Evolutionary conservation across 2,797 vertebrate genomes (phyloP).

Genomic region (Champsocephalus esox): DNA sequence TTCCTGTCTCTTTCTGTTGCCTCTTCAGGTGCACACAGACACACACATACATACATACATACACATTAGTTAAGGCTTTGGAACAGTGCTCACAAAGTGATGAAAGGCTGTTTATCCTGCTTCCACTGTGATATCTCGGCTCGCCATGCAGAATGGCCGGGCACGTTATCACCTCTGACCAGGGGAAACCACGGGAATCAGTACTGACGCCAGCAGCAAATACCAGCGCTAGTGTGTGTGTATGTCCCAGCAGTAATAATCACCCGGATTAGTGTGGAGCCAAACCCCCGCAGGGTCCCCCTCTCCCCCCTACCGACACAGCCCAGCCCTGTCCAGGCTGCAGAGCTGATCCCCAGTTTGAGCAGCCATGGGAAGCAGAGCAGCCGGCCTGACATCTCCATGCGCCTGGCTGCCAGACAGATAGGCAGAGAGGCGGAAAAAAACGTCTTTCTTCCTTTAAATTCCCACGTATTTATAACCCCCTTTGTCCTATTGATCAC

Average conservation of each 20-base stretch:
- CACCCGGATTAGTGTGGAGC: slow-evolving; percentile 83
- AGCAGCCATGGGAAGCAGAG: slow-evolving; percentile 69
- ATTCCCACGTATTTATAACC: slow-evolving; percentile 25
- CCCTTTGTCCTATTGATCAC: slow-evolving; percentile 57
- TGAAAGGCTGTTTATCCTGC: slow-evolving; percentile 72
- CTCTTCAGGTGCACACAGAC: slow-evolving; percentile 49
- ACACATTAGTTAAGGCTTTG: slow-evolving; percentile 24
- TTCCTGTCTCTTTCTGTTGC: slow-evolving; percentile 38
- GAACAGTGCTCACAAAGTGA: slow-evolving; percentile 60
- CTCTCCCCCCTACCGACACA: slow-evolving; percentile 9
- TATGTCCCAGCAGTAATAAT: slow-evolving; percentile 81
- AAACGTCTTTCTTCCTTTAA: slow-evolving; percentile 14
- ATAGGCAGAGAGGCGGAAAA: slow-evolving; percentile 31
- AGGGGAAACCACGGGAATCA: slow-evolving; percentile 59
- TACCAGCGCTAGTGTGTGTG: slow-evolving; percentile 66
- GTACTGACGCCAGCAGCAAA: slow-evolving; percentile 78
- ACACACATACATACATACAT: slow-evolving; percentile 7
- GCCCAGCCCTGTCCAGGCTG: slow-evolving; percentile 55
- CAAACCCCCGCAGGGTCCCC: slow-evolving; percentile 78
- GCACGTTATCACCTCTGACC: slow-evolving; percentile 78
- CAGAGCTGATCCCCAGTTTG: slow-evolving; percentile 62
- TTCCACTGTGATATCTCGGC: slow-evolving; percentile 69
- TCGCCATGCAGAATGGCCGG: slow-evolving; percentile 57
- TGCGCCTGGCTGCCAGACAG: slow-evolving; percentile 48
- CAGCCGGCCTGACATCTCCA: slow-evolving; percentile 59